A percentile compares a stretch with the other conserved stretches of the same genome.
phyloP scores from a whole-genome alignment of 2,113 vertebrate species.

The Sander lucioperca region DNA sequence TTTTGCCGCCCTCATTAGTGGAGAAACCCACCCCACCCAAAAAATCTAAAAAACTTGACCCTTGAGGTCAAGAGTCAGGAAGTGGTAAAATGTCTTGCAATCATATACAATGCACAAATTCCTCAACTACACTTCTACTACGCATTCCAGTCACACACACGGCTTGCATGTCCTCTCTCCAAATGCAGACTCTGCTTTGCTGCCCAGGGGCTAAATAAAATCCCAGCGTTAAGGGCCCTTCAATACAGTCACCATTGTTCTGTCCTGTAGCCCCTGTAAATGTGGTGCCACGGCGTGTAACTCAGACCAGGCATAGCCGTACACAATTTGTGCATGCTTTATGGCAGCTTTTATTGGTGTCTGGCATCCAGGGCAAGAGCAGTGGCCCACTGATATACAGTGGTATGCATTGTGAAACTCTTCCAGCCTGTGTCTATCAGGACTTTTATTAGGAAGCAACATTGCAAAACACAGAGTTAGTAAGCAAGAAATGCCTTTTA shows the following conservation, averaged over 20 bases:
- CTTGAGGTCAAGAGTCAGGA: constrained; percentile 61
- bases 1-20: constrained; percentile 35
- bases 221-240: constrained; percentile 33
- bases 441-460: neutral
- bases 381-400: constrained; percentile 59
- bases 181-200: constrained; percentile 46
- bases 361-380: constrained; percentile 59
- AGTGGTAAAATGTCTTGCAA: constrained; percentile 49
- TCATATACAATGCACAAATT: constrained; percentile 57
- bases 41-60: constrained; percentile 14
- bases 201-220: constrained; percentile 68
- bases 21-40: neutral
- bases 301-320: constrained; percentile 43
- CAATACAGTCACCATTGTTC: constrained; percentile 71
- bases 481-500: neutral
- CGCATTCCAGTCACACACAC: constrained; percentile 17
- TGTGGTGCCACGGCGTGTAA: constrained; percentile 45
- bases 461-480: neutral
- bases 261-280: constrained; percentile 46
- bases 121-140: constrained; percentile 14
- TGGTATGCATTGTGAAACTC: constrained; percentile 31
- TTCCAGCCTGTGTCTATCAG: neutral
- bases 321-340: constrained; percentile 56
- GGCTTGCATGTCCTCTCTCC: constrained; percentile 5
- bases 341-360: constrained; percentile 65